Evolutionary conservation across 2,797 vertebrate genomes (phyloP).

Genomic region (Dendrocincla tyrannina): DNA sequence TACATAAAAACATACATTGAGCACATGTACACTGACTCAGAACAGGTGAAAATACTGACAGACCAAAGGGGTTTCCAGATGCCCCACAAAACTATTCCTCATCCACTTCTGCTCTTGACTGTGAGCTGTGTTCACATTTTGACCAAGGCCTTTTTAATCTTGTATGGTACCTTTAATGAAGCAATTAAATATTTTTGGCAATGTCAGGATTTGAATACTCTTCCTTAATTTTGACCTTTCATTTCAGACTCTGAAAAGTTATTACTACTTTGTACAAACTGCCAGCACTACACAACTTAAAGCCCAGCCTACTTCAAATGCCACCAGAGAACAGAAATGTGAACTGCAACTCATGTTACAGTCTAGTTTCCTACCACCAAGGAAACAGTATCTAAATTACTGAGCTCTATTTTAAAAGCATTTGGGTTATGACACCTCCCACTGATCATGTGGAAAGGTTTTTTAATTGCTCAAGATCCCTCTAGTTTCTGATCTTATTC

Average conservation of each 20-base stretch:
- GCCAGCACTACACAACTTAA: neutral
- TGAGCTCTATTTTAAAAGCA: neutral
- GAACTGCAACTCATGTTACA: neutral
- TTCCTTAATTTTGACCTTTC: neutral
- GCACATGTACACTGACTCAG: neutral
- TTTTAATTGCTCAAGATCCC: neutral
- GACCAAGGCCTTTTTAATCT: neutral
- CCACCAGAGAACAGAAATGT: neutral
- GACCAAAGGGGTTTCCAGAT: neutral
- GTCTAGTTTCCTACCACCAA: neutral
- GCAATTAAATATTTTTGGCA: neutral
- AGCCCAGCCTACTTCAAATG: neutral
- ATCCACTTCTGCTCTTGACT: neutral
- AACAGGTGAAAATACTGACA: neutral
- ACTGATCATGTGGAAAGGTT: neutral
- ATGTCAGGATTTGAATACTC: neutral
- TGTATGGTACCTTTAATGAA: neutral
- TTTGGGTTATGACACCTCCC: neutral
- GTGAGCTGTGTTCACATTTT: neutral
- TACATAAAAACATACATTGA: neutral
- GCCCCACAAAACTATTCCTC: neutral
- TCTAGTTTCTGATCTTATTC: neutral
- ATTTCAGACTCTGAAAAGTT: neutral
- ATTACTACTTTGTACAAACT: neutral
- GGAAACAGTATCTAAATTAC: neutral